Evolutionary conservation across 2,888 invertebrate genomes (phyloP).

Genomic region (Orthonevra nobilis): DNA sequence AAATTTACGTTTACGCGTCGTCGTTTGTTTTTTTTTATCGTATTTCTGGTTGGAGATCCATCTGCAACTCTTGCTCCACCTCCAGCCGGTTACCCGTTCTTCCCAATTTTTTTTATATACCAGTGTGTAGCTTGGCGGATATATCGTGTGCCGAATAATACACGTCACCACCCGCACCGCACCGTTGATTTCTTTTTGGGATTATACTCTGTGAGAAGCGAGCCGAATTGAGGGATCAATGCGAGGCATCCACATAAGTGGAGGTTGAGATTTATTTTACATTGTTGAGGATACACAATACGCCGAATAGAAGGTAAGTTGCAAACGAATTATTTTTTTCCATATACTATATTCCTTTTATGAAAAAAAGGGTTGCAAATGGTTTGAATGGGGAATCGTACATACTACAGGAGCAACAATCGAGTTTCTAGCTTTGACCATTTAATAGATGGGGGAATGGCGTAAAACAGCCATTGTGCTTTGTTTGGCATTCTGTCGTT

Average conservation of each 20-base stretch:
- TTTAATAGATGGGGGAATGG: too few species aligned
- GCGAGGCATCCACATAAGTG: constrained; percentile 43
- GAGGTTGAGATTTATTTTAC: constrained; percentile 37
- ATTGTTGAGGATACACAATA: constrained; percentile 53
- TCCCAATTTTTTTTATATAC: background rate
- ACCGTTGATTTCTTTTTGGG: constrained; percentile 50
- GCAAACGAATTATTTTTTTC: too few species aligned
- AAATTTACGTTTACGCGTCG: constrained; percentile 45
- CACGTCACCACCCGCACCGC: background rate
- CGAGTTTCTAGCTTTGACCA: too few species aligned
- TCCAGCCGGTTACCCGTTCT: too few species aligned
- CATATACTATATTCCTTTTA: too few species aligned
- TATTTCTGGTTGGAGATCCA: background rate
- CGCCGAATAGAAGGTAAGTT: constrained; percentile 51
- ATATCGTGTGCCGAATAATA: too few species aligned
- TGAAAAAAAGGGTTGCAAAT: too few species aligned
- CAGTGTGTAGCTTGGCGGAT: constrained; percentile 11
- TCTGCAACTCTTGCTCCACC: too few species aligned
- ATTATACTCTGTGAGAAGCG: constrained; percentile 45
- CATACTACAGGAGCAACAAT: too few species aligned
- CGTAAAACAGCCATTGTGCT: too few species aligned
- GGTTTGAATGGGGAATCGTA: too few species aligned
- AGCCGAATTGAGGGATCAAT: constrained; percentile 44
- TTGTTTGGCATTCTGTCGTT: too few species aligned
- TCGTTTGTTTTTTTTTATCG: constrained; percentile 23